Conservation (phyloP, 2,113 vertebrate genomes). For the Chionomys nivalis region DNA sequence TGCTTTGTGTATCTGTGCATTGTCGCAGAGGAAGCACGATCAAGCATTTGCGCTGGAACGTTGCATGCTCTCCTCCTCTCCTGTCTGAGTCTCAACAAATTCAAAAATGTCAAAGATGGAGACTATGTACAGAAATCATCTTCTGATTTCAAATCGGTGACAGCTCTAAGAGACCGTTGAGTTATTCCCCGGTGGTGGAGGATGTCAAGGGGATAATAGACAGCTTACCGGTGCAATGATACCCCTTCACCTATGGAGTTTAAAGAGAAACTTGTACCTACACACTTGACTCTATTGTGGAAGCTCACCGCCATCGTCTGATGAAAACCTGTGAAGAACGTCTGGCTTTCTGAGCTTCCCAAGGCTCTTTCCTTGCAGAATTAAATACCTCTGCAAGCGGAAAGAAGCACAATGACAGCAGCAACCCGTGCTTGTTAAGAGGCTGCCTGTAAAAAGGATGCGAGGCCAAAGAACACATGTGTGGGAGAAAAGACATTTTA, state of each 20-base stretch:
- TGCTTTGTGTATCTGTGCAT: not conserved
- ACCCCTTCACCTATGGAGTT: not conserved
- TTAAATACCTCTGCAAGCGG: not conserved
- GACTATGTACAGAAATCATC: not conserved
- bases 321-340: not conserved
- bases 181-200: not conserved
- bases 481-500: conserved; percentile 21
- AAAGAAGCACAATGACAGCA: not conserved
- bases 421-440: not conserved
- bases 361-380: conserved; percentile 41
- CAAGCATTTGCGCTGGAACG: not conserved
- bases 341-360: not conserved
- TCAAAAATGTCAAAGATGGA: conserved; percentile 7
- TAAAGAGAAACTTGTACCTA: not conserved
- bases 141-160: not conserved
- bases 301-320: not conserved
- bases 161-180: not conserved
- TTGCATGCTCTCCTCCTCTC: not conserved
- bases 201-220: too few relatives aligned
- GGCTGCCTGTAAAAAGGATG: not conserved
- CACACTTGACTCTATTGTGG: not conserved
- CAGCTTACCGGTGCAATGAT: not conserved
- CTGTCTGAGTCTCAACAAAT: not conserved
- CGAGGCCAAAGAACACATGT: not conserved
- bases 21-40: not conserved